These are phyloP conservation scores for Cheilosia vulpina DNA, from an alignment of 2,888 invertebrate species.

Conservation along the genomic window DNA sequence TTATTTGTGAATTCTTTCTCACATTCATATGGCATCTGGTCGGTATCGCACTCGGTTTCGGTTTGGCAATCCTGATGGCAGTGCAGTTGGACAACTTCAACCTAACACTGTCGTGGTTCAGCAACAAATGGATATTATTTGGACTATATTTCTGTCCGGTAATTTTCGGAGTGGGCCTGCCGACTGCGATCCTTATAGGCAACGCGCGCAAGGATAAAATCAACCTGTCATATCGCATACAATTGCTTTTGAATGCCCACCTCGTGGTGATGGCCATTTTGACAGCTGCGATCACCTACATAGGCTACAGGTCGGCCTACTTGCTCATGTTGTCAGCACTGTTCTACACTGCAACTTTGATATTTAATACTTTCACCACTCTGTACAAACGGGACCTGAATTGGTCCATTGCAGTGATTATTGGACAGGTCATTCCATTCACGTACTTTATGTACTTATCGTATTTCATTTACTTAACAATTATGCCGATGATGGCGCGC, in stretches of 20 bases:
- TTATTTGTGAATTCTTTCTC: constrained; percentile 80
- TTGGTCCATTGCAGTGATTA: constrained; percentile 82
- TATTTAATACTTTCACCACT: constrained; percentile 80
- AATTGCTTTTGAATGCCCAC: constrained; percentile 82
- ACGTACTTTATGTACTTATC: constrained; percentile 84
- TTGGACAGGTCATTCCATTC: constrained; percentile 83
- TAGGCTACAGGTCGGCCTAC: constrained; percentile 80
- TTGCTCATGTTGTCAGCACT: constrained; percentile 79
- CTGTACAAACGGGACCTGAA: constrained; percentile 81
- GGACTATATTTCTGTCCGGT: constrained; percentile 83
- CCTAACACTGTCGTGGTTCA: constrained; percentile 86
- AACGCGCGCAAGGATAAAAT: constrained; percentile 80
- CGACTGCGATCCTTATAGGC: constrained; percentile 81
- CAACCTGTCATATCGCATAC: constrained; percentile 79
- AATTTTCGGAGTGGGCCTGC: constrained; percentile 80
- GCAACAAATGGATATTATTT: constrained; percentile 84
- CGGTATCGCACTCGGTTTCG: constrained; percentile 79
- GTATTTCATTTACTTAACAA: constrained; percentile 84
- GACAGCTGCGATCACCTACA: constrained; percentile 78
- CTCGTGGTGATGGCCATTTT: constrained; percentile 80
- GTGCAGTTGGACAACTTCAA: constrained; percentile 82
- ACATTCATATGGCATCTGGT: constrained; percentile 79
- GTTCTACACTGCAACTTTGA: constrained; percentile 80
- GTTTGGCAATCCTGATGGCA: constrained; percentile 80
- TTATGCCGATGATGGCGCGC: constrained; percentile 86